A percentile compares a stretch with the other conserved stretches of the same genome.
Evolutionary conservation across 1,140 invertebrate species (phyloP).

Genomic region (Phthorimaea operculella): DNA sequence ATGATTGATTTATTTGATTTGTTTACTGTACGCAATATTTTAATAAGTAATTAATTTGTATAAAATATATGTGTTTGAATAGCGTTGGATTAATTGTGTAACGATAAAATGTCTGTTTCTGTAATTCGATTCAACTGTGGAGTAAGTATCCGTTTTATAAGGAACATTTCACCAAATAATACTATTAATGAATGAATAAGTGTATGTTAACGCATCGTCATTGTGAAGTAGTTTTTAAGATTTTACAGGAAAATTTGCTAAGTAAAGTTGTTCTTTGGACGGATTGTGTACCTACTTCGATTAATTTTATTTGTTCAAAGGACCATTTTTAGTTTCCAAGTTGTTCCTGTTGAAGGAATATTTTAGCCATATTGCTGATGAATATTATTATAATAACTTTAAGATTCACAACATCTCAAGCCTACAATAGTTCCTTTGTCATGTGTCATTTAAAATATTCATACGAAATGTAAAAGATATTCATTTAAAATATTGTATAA

Average conservation of each 20-base stretch:
- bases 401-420: constrained; percentile 58
- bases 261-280: background rate
- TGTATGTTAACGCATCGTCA: constrained; percentile 31
- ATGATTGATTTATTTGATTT: background rate
- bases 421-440: constrained; percentile 66
- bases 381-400: constrained; percentile 31
- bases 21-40: background rate
- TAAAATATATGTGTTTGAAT: too few relatives aligned
- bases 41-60: too few relatives aligned
- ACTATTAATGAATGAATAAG: constrained; percentile 22
- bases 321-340: constrained; percentile 11
- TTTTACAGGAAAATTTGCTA: constrained; percentile 13
- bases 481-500: constrained; percentile 56
- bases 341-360: constrained; percentile 11
- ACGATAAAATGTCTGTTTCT: background rate
- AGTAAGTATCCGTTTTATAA: constrained; percentile 8
- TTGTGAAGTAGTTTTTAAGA: constrained; percentile 31
- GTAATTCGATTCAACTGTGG: constrained; percentile 2
- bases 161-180: constrained; percentile 34
- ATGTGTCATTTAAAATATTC: constrained; percentile 64
- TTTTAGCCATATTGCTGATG: constrained; percentile 48
- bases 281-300: background rate
- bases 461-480: constrained; percentile 52
- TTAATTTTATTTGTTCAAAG: background rate
- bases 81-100: background rate